These are phyloP conservation scores for Lymantria monacha DNA, from an alignment of 2,888 invertebrate species.

Conservation along the genomic window DNA sequence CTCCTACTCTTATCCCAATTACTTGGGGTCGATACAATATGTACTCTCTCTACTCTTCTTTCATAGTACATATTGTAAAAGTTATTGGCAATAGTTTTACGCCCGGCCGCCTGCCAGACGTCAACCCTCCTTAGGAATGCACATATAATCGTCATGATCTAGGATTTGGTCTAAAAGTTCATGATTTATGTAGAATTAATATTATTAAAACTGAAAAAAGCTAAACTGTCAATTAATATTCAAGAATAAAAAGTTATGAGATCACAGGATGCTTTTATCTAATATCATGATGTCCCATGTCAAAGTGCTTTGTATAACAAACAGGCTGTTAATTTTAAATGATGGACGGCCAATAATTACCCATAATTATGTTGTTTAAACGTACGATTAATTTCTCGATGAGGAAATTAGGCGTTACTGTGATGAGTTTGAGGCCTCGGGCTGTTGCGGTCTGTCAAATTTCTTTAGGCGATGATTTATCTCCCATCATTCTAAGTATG, in stretches of 20 bases:
- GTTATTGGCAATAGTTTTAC: too few relatives aligned
- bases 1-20: too few relatives aligned
- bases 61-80: too few relatives aligned
- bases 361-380: constrained; percentile 18
- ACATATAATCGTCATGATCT: too few relatives aligned
- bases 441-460: constrained; percentile 20
- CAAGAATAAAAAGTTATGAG: background rate
- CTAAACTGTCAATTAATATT: too few relatives aligned
- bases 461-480: constrained; percentile 15
- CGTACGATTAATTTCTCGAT: constrained; percentile 17
- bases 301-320: constrained; percentile 10
- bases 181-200: too few relatives aligned
- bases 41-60: too few relatives aligned
- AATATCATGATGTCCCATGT: background rate
- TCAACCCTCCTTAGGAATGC: too few relatives aligned
- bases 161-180: too few relatives aligned
- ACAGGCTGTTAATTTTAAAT: constrained; percentile 8
- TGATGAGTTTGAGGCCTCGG: constrained; percentile 18
- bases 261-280: background rate
- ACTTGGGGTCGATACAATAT: too few relatives aligned
- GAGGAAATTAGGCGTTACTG: constrained; percentile 22
- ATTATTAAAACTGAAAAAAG: too few relatives aligned
- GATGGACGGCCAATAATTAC: constrained; percentile 18
- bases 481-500: background rate
- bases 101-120: too few relatives aligned